These are phyloP conservation scores for Phania funesta DNA, from an alignment of 2,888 invertebrate species.

Conservation along the genomic window DNA sequence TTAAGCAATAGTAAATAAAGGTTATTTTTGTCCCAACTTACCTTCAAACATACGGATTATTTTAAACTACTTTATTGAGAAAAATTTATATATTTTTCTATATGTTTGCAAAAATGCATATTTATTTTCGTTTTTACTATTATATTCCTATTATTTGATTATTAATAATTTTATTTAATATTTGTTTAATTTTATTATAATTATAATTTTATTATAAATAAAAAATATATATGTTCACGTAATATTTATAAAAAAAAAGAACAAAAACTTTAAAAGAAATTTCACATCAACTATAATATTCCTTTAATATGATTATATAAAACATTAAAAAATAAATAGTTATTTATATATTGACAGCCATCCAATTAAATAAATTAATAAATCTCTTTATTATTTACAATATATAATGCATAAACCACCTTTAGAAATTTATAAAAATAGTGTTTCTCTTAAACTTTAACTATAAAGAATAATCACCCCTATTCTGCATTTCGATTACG, in stretches of 20 bases:
- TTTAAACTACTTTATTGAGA: conserved; percentile 23
- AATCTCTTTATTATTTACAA: conserved; percentile 50
- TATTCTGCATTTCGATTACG: too few relatives aligned
- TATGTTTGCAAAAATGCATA: conserved; percentile 23
- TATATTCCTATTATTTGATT: conserved; percentile 41
- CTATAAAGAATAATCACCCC: not conserved
- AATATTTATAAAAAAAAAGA: conserved; percentile 28
- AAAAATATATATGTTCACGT: conserved; percentile 4
- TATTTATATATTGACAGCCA: conserved; percentile 55
- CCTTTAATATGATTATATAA: conserved; percentile 32
- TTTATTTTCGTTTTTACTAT: conserved; percentile 39
- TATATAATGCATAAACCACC: conserved; percentile 42
- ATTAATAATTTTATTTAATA: conserved; percentile 32
- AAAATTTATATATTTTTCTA: conserved; percentile 32
- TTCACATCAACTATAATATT: conserved; percentile 28
- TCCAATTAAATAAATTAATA: conserved; percentile 45
- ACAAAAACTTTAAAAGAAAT: conserved; percentile 19
- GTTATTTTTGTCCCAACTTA: conserved; percentile 17
- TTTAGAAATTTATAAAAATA: conserved; percentile 5
- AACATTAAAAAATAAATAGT: conserved; percentile 21
- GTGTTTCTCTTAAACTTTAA: not conserved
- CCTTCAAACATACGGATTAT: conserved; percentile 7
- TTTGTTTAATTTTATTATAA: conserved; percentile 33
- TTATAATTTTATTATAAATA: conserved; percentile 23
- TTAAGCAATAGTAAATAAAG: conserved; percentile 51